Conservation (phyloP, 2,888 invertebrate genomes). For the Oxystoma pomonae region DNA sequence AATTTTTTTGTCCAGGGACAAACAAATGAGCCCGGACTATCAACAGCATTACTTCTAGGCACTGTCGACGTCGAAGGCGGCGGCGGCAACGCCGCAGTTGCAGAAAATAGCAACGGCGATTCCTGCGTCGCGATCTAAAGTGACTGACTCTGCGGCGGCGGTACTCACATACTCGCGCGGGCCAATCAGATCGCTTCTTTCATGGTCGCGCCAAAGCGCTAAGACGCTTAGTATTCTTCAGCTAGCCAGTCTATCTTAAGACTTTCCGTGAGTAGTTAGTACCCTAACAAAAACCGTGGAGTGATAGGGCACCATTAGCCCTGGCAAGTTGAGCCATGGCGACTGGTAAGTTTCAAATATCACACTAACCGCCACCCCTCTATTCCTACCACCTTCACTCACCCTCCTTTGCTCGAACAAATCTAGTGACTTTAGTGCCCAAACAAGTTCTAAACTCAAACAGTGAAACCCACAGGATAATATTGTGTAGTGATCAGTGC, state of each 20-base stretch:
- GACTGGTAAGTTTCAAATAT: conserved; percentile 34
- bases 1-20: no score
- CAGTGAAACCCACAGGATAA: conserved; percentile 6
- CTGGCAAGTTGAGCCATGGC: conserved; percentile 40
- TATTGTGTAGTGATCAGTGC: background rate
- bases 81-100: conserved; percentile 15
- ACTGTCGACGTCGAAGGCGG: background rate
- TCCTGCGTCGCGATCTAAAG: conserved; percentile 26
- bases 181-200: conserved; percentile 33
- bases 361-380: conserved; percentile 19
- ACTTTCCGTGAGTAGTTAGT: conserved; percentile 39
- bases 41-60: background rate
- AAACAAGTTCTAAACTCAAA: conserved; percentile 19
- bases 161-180: conserved; percentile 29
- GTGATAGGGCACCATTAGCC: conserved; percentile 37
- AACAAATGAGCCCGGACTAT: background rate
- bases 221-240: conserved; percentile 36
- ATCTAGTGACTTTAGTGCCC: conserved; percentile 11
- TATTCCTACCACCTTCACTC: conserved; percentile 10
- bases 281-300: conserved; percentile 36
- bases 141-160: conserved; percentile 28
- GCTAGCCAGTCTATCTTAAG: conserved; percentile 38
- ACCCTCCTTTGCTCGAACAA: conserved; percentile 9
- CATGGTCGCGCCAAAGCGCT: conserved; percentile 33
- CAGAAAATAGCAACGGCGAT: conserved; percentile 19